Evolutionary conservation across 2,113 vertebrate genomes (phyloP).

Genomic region (Bos javanicus): DNA sequence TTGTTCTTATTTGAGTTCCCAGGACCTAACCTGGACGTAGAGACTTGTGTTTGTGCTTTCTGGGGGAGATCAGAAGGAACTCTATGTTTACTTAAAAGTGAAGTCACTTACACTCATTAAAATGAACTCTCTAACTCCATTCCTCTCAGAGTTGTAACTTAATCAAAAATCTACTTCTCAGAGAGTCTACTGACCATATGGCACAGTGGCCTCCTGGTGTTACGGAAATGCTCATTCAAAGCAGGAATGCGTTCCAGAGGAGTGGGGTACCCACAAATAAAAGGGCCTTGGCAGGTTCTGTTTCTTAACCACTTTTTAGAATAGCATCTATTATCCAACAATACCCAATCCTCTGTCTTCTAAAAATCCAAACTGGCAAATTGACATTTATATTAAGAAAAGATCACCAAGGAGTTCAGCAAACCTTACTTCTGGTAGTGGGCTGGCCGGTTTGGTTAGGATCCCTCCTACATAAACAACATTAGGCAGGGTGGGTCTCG

Average conservation of each 20-base stretch:
- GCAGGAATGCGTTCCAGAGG: not conserved
- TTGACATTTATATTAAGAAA: slow-evolving; percentile 22
- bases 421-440: slow-evolving; percentile 94
- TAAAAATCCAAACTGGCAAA: not conserved
- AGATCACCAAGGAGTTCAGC: slow-evolving; percentile 68
- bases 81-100: not conserved
- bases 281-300: not conserved
- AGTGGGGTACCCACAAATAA: not conserved
- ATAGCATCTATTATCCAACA: not conserved
- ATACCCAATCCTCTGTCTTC: not conserved
- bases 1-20: not conserved
- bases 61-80: not conserved
- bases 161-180: not conserved
- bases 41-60: not conserved
- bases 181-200: accelerated
- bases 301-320: not conserved
- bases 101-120: not conserved
- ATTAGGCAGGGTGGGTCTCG: slow-evolving; percentile 95
- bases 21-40: not conserved
- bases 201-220: not conserved
- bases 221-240: not conserved
- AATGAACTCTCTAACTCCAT: not conserved
- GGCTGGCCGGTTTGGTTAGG: slow-evolving; percentile 92
- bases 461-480: slow-evolving; percentile 99
- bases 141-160: not conserved